Conservation (phyloP, 2,113 vertebrate species). For the Sclerurus mexicanus region DNA sequence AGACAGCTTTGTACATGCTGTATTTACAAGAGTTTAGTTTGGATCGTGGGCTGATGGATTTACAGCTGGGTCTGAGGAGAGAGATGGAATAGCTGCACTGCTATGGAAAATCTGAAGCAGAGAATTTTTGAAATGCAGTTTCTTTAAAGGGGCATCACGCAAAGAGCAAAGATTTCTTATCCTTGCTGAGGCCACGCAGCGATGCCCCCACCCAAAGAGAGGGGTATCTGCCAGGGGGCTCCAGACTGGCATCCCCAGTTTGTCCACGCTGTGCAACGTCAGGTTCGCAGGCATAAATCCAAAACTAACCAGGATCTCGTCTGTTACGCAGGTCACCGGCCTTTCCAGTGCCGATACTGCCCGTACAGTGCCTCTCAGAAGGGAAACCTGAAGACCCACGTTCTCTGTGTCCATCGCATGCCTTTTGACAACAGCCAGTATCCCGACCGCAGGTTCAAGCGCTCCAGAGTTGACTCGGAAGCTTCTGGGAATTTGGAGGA, state of each 20-base stretch:
- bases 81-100: not conserved
- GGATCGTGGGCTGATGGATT: not conserved
- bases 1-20: not conserved
- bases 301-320: slow-evolving; percentile 43
- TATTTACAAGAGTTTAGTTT: slow-evolving; percentile 26
- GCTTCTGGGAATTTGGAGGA: slow-evolving; percentile 76
- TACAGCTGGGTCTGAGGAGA: not conserved
- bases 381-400: slow-evolving; percentile 96
- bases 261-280: not conserved
- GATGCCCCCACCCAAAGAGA: not conserved
- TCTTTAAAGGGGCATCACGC: not conserved
- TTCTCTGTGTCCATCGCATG: slow-evolving; percentile 93
- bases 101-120: not conserved
- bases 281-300: not conserved
- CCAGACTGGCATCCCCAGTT: rapidly evolving
- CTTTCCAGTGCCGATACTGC: slow-evolving; percentile 92
- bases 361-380: slow-evolving; percentile 95
- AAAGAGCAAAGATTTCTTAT: not conserved
- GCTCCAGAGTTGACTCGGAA: slow-evolving; percentile 82
- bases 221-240: not conserved
- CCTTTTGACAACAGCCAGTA: slow-evolving; percentile 97
- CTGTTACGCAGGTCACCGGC: slow-evolving; percentile 81
- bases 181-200: rapidly evolving
- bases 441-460: slow-evolving; percentile 93
- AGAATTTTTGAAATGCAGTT: not conserved